Base-by-base conservation (phyloP, 1,140 invertebrate species). In the Temnothorax longispinosus region DNA sequence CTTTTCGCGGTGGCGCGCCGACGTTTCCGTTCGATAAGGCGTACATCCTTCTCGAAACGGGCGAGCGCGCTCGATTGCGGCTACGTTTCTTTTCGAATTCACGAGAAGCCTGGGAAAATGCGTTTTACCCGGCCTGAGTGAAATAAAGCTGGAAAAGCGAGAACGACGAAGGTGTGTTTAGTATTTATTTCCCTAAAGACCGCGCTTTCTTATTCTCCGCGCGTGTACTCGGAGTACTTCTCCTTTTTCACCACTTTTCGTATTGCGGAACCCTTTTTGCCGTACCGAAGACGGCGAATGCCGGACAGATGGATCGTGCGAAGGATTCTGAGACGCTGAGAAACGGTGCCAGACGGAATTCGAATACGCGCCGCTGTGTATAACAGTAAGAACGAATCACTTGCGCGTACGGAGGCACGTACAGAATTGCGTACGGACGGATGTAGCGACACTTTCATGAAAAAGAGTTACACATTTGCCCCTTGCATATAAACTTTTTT, bases 151-250 rank as follows among this genome's bases (percentile, higher is more conserved):
- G 27, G 27, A n/a, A 52, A 71, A 65, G 58, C 47, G 60, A 47
- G 50, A 32, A 85, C 41, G 64, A 82, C 50, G 69, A 47, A 72
- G 65, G 32, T 67, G 56, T 27, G 89, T 90, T 90, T 87, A 89
- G 85, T 90, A 90, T 90, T 90, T 89, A 90, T 90, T 90, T 90
- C 85, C 88, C 89, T 13, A 80, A 87, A 90, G 88, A 54, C 64
- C 56, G 52, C 41, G 71, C 71, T 56, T 56, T 82, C 52, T 54
- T 32, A 86, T 78, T 72, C 78, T 62, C 84, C 65, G 6, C 65
- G 6, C 52, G 64, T 71, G 75, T 44, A 58, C 47, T 11, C 47
- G 67, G 50, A 27, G 27, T 27, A 13, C 41, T 38, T 47, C 65
- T 58, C 13, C 80, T 85, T 72, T 89, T 76, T 54, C 47, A 58